A percentile compares a stretch with the other conserved stretches of the same genome.
phyloP scores from a whole-genome alignment of 2,113 vertebrate species.

The Tragelaphus scriptus region DNA sequence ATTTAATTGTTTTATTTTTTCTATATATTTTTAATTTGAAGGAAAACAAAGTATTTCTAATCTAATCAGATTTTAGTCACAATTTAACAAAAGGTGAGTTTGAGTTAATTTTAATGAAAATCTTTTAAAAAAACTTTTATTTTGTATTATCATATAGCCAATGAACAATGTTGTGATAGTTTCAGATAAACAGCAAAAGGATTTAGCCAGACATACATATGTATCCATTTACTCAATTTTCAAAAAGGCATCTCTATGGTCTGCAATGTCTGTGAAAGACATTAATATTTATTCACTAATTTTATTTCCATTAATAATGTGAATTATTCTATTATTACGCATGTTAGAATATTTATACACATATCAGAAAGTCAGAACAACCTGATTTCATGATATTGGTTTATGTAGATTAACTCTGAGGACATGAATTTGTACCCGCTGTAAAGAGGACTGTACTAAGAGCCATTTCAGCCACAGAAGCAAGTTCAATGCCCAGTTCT shows the following conservation, averaged over 20 bases:
- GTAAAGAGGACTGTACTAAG: not conserved
- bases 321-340: not conserved
- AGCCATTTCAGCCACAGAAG: not conserved
- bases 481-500: not conserved
- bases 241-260: not conserved
- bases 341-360: not conserved
- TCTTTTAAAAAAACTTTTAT: not conserved
- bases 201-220: not conserved
- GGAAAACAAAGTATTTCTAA: not conserved
- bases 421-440: not conserved
- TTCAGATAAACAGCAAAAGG: not conserved
- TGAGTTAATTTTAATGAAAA: conserved; percentile 26
- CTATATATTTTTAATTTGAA: conserved; percentile 23
- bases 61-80: not conserved
- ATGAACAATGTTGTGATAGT: not conserved
- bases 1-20: not conserved
- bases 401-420: not conserved
- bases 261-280: not conserved
- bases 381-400: not conserved
- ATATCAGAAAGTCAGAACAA: not conserved
- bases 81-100: not conserved
- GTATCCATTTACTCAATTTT: not conserved
- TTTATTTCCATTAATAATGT: not conserved
- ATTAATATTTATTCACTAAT: not conserved
- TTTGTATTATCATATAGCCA: not conserved